phyloP scores from a whole-genome alignment of 2,797 vertebrate genomes.

The Cephalopachus bancanus region DNA sequence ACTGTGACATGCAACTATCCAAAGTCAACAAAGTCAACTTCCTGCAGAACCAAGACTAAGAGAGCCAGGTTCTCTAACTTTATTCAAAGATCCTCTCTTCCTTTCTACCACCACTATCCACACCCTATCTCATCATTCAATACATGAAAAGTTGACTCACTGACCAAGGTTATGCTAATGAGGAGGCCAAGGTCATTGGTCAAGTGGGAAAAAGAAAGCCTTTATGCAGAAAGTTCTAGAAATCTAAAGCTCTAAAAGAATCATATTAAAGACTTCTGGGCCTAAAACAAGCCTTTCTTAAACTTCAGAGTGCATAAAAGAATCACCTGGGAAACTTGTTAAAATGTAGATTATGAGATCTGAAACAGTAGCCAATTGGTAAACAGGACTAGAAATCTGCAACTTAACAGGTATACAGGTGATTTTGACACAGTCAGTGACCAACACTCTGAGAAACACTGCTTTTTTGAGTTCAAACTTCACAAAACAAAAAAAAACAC shows the following conservation, averaged over 20 bases:
- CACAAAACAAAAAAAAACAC: background rate
- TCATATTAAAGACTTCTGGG: background rate
- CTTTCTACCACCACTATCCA: background rate
- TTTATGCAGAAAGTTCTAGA: conserved; percentile 15
- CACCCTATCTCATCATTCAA: background rate
- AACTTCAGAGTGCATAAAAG: background rate
- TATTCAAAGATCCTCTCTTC: conserved; percentile 30
- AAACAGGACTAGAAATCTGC: background rate
- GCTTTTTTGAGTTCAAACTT: background rate
- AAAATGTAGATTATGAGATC: background rate
- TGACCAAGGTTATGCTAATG: background rate
- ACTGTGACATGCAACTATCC: background rate
- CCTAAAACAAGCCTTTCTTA: background rate
- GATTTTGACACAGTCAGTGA: background rate
- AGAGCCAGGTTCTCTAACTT: conserved; percentile 25
- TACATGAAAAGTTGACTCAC: background rate
- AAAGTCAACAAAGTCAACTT: background rate
- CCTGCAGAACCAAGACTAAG: background rate
- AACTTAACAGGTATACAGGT: conserved; percentile 35
- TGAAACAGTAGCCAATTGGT: background rate
- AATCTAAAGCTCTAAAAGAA: background rate
- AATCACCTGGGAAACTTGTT: background rate
- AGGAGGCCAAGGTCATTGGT: background rate
- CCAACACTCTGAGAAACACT: background rate
- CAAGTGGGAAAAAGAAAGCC: background rate